These are phyloP conservation scores for Mnemiopsis leidyi DNA, from an alignment of 37 sponge, comb jelly and placozoan species.

Conservation along the genomic window DNA sequence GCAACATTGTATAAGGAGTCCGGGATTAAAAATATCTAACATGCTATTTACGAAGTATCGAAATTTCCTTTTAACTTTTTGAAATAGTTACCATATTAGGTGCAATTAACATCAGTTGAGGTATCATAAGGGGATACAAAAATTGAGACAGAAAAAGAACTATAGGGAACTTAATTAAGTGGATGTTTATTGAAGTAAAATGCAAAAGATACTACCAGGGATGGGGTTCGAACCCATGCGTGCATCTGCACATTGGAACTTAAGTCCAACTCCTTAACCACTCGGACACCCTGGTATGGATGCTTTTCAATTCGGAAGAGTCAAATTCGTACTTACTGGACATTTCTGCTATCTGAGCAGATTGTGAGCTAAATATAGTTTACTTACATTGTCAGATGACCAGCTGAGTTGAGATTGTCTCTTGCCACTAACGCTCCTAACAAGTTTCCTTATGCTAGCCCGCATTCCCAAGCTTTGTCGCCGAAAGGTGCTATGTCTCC, in stretches of 20 bases:
- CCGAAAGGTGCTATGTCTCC: not conserved
- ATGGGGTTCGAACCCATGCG: slow-evolving; percentile 99
- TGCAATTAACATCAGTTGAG: too few relatives aligned
- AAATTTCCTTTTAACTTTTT: too few relatives aligned
- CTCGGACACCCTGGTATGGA: slow-evolving; percentile 99
- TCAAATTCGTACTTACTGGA: not conserved
- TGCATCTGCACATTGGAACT: slow-evolving; percentile 99
- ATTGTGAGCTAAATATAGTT: not conserved
- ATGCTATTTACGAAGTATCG: too few relatives aligned
- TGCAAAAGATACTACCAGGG: slow-evolving; percentile 82
- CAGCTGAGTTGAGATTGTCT: not conserved
- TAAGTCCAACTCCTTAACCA: slow-evolving; percentile 99
- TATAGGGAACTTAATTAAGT: too few relatives aligned
- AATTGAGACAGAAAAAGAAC: too few relatives aligned
- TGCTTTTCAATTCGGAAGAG: not conserved
- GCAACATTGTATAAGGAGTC: too few relatives aligned
- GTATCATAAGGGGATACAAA: too few relatives aligned
- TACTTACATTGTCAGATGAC: not conserved
- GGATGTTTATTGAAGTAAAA: not conserved
- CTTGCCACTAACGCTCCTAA: slow-evolving; percentile 44
- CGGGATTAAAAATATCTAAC: too few relatives aligned
- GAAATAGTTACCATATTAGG: too few relatives aligned
- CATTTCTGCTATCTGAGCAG: not conserved
- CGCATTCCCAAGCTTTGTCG: slow-evolving; percentile 38
- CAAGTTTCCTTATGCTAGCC: slow-evolving; percentile 20